Conservation (phyloP, 2,888 invertebrate species). For the Lathronympha strigana region DNA sequence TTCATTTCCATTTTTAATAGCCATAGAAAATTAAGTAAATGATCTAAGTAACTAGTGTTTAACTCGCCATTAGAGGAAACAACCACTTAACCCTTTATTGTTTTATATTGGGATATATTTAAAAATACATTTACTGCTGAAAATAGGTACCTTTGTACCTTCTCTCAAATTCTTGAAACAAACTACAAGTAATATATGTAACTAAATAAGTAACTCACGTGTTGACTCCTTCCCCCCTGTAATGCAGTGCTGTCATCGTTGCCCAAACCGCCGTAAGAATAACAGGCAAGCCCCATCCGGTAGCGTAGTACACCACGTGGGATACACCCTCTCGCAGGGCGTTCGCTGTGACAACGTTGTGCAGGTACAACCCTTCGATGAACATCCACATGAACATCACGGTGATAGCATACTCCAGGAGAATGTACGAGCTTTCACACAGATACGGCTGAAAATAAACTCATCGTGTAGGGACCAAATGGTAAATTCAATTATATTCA, state of each 20-base stretch:
- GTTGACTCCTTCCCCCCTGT: slow-evolving; percentile 59
- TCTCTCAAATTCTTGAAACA: too few species aligned
- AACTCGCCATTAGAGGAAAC: too few species aligned
- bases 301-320: slow-evolving; percentile 84
- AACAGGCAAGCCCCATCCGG: slow-evolving; percentile 91
- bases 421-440: slow-evolving; percentile 90
- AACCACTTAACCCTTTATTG: too few species aligned
- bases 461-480: slow-evolving; percentile 2
- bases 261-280: slow-evolving; percentile 89
- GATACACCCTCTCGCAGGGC: slow-evolving; percentile 86
- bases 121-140: too few species aligned
- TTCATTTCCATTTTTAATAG: too few species aligned
- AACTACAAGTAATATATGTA: too few species aligned
- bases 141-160: too few species aligned
- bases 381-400: slow-evolving; percentile 99
- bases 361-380: slow-evolving; percentile 95
- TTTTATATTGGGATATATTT: too few species aligned
- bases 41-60: too few species aligned
- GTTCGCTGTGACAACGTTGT: slow-evolving; percentile 91
- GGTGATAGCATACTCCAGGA: slow-evolving; percentile 94
- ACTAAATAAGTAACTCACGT: slow-evolving; percentile 50
- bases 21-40: too few species aligned
- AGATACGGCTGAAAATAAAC: slow-evolving; percentile 86
- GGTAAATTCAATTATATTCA: background rate
- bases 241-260: slow-evolving; percentile 78